Evolutionary conservation across 92 coral and sea anemone genomes (phyloP), one percentile per base, ranked within the genome.

Genomic region (Plumapathes pennacea): DNA sequence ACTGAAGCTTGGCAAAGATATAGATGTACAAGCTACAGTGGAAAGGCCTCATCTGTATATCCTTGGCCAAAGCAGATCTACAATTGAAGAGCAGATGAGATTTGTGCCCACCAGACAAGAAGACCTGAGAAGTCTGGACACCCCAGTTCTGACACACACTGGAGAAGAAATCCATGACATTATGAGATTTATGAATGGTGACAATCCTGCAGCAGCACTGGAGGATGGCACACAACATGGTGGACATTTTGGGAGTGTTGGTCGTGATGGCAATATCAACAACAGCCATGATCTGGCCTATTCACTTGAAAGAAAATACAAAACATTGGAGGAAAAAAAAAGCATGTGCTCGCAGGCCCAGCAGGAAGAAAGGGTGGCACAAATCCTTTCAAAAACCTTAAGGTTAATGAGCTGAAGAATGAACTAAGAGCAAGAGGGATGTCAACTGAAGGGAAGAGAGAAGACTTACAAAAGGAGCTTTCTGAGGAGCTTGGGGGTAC

Each of bases 41-140:
- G 78, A 81, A 44, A 53, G 54, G 40, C 88, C 88, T 23, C 72
- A 74, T 6, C 56, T 67, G 11, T 74, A 81, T 38, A 81, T 74
- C 0, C 20, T 67, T 3, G 81, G 76, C 2, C 67, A 53, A 25
- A 62, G 80, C 28, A 40, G 55, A 40, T 66, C 72, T n/a, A 77
- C 49, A 14, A 54, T 70, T 12, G 83, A 74, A 19, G 77, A 77
- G 46, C 72, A 81, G 48, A 55, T 52, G 38, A 49, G 33, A 11
- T 80, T 63, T 32, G 40, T 66, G 29, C 72, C 56, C 39, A 54
- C 78, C 0, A 45, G 83, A 0, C 78, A 74, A 13, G 72, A 73
- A 44, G 81, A 71, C 22, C 51, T 71, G 38, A 58, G 59, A 18
- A 62, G 32, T 5, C 37, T 62, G 34, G 17, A 18, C 21, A 26